These are phyloP conservation scores for Mohoua ochrocephala DNA, from an alignment of 2,113 vertebrate species.

Conservation along the genomic window DNA sequence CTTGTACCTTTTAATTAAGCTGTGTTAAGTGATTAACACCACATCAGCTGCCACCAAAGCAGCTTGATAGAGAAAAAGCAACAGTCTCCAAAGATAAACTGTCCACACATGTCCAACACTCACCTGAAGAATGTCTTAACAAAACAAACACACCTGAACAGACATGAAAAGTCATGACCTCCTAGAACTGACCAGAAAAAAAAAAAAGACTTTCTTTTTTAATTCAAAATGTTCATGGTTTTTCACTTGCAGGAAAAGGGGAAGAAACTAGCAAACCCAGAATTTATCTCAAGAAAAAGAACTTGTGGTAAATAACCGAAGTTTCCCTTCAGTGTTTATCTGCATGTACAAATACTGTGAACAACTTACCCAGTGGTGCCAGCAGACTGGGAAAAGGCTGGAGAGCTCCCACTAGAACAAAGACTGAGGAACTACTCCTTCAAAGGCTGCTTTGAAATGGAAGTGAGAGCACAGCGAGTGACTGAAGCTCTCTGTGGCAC, in stretches of 20 bases:
- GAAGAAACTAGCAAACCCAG: neutral
- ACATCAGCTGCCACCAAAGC: neutral
- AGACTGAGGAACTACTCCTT: neutral
- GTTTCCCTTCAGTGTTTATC: neutral
- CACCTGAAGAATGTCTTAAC: neutral
- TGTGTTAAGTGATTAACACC: neutral
- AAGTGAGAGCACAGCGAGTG: neutral
- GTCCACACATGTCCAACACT: rapidly evolving
- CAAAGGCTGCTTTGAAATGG: neutral
- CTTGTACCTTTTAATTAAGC: neutral
- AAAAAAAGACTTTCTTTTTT: neutral
- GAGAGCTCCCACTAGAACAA: neutral
- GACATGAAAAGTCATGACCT: neutral
- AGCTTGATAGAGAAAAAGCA: neutral
- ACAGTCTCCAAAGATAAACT: neutral
- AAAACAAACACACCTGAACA: neutral
- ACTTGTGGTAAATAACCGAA: neutral
- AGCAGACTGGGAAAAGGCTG: neutral
- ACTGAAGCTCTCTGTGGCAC: neutral
- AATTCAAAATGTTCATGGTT: neutral
- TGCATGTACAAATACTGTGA: neutral
- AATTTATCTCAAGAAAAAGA: neutral
- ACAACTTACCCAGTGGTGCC: neutral
- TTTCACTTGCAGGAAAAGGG: neutral
- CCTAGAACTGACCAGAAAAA: neutral